Evolutionary conservation across 2,113 vertebrate species (phyloP).

Genomic region (Sylvietta virens): DNA sequence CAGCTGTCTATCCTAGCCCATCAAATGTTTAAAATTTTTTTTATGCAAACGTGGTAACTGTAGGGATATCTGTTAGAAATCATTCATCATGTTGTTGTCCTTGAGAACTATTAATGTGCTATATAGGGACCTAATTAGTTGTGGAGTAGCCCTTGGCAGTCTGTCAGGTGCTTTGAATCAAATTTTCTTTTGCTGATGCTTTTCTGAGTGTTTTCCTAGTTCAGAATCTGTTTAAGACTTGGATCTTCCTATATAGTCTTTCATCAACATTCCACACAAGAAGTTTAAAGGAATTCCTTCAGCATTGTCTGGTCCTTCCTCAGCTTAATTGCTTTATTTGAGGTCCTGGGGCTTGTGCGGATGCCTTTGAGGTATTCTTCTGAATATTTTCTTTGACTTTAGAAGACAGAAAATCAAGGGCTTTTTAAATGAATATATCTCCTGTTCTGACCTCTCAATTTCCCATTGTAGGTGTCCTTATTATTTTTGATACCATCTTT

Average conservation of each 20-base stretch:
- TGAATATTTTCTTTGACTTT: conserved; percentile 30
- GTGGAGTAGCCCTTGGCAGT: neutral
- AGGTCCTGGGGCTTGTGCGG: neutral
- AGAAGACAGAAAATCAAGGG: neutral
- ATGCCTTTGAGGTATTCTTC: conserved; percentile 4
- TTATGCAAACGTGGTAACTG: neutral
- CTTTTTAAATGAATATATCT: neutral
- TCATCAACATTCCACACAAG: neutral
- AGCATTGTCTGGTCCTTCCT: neutral
- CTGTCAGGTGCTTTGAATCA: neutral
- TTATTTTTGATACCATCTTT: neutral
- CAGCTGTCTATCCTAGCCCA: neutral
- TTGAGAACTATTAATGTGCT: neutral
- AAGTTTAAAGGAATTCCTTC: conserved; percentile 34
- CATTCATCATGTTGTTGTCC: neutral
- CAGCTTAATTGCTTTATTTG: conserved; percentile 19
- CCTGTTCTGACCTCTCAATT: neutral
- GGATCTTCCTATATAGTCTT: neutral
- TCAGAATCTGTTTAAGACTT: neutral
- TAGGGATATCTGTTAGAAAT: neutral
- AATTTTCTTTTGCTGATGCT: neutral
- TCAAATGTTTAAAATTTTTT: neutral
- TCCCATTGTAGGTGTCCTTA: neutral
- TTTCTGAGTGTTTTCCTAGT: neutral
- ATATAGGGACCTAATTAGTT: neutral